phyloP scores from a whole-genome alignment of 1,140 invertebrate genomes.

The Asbolus verrucosus region DNA sequence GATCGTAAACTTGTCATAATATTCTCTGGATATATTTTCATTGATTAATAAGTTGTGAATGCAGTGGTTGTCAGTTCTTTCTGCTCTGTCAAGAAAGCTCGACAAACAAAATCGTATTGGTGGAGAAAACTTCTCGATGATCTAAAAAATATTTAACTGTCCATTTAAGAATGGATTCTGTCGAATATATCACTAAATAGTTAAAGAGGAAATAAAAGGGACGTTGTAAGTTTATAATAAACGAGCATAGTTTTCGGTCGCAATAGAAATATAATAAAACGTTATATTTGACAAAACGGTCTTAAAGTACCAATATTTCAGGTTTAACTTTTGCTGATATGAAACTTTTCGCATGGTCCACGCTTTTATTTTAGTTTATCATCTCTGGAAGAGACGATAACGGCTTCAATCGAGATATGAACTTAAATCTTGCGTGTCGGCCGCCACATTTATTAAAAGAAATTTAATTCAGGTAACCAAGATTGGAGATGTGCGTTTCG shows the following conservation, averaged over 20 bases:
- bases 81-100: too few relatives aligned
- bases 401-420: neutral
- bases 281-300: slow-evolving; percentile 44
- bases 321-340: slow-evolving; percentile 45
- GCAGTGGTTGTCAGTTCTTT: too few relatives aligned
- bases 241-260: slow-evolving; percentile 22
- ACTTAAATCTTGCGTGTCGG: slow-evolving; percentile 11
- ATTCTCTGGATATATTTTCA: too few relatives aligned
- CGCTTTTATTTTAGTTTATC: slow-evolving; percentile 28
- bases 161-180: slow-evolving; percentile 11
- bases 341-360: slow-evolving; percentile 46
- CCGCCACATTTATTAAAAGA: slow-evolving; percentile 26
- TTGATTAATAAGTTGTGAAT: too few relatives aligned
- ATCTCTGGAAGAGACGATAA: too few relatives aligned
- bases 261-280: slow-evolving; percentile 49
- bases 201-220: slow-evolving; percentile 14
- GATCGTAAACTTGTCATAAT: too few relatives aligned
- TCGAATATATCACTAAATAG: slow-evolving; percentile 37
- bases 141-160: slow-evolving; percentile 27
- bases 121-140: neutral
- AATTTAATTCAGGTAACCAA: slow-evolving; percentile 45
- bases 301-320: slow-evolving; percentile 47
- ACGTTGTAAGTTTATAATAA: slow-evolving; percentile 33
- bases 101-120: too few relatives aligned
- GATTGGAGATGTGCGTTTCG: slow-evolving; percentile 31